Evolutionary conservation across 2,888 invertebrate species (phyloP).

Genomic region (Octonoba sinensis): DNA sequence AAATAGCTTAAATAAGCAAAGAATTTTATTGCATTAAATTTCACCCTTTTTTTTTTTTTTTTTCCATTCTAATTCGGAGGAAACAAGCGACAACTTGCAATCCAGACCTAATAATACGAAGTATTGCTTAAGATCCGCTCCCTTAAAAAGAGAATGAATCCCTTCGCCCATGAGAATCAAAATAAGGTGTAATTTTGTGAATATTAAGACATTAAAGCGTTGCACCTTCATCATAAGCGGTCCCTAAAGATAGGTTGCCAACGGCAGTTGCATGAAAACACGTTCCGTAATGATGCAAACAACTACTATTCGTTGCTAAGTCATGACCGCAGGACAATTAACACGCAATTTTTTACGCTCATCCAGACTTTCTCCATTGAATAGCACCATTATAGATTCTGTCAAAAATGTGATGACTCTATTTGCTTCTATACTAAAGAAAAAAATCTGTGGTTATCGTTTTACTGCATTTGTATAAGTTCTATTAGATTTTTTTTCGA

Average conservation of each 20-base stretch:
- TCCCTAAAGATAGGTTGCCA: slow-evolving; percentile 46
- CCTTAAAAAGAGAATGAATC: slow-evolving; percentile 30
- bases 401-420: slow-evolving; percentile 51
- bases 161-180: slow-evolving; percentile 44
- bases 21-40: no score
- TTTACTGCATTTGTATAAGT: no score
- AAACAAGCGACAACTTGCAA: no score
- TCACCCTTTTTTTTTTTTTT: no score
- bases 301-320: slow-evolving; percentile 30
- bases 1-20: no score
- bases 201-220: slow-evolving; percentile 59
- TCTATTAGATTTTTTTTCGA: no score
- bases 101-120: no score
- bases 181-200: slow-evolving; percentile 61
- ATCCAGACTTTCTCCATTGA: no score
- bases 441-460: no score
- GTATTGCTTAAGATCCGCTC: no score
- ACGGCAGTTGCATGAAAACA: slow-evolving; percentile 43
- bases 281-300: slow-evolving; percentile 49
- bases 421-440: slow-evolving; percentile 1
- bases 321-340: slow-evolving; percentile 47
- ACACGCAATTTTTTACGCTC: slow-evolving; percentile 2
- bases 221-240: slow-evolving; percentile 37
- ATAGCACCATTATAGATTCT: slow-evolving; percentile 24
- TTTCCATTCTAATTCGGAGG: no score